These are phyloP conservation scores for Enteromius paludinosus DNA, from an alignment of 2,797 vertebrate genomes.

Conservation along the genomic window DNA sequence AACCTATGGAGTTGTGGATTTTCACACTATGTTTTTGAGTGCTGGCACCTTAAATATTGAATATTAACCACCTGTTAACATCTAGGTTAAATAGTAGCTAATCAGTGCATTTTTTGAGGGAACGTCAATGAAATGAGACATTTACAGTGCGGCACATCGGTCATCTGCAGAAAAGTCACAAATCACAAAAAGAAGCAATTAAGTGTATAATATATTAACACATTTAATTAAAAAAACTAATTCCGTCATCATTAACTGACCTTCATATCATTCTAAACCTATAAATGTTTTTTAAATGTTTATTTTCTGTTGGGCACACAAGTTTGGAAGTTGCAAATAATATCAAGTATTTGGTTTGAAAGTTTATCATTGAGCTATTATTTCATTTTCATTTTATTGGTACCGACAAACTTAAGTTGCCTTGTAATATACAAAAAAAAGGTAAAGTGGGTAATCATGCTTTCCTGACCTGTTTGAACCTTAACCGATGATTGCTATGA, in stretches of 20 bases:
- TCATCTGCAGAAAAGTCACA: not conserved
- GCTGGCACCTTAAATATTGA: slow-evolving; percentile 6
- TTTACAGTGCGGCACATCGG: not conserved
- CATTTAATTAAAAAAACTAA: not conserved
- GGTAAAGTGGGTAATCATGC: not conserved
- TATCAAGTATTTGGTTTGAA: not conserved
- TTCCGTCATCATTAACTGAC: not conserved
- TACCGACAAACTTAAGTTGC: not conserved
- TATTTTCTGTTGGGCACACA: not conserved
- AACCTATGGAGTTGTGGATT: slow-evolving; percentile 3
- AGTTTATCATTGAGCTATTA: not conserved
- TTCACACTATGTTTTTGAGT: not conserved
- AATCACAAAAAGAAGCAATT: not conserved
- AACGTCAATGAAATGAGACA: not conserved
- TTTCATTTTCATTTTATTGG: not conserved
- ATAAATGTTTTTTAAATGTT: not conserved
- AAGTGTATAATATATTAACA: not conserved
- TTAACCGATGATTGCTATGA: not conserved
- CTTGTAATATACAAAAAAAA: not conserved
- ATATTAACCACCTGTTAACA: not conserved
- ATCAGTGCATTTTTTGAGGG: not conserved
- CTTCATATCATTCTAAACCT: not conserved
- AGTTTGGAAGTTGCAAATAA: not conserved
- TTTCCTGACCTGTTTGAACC: not conserved
- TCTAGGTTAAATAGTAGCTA: slow-evolving; percentile 5